Evolutionary conservation across 1,140 invertebrate species (phyloP), one percentile per base, ranked within the genome.

Genomic region (Cylas formicarius): DNA sequence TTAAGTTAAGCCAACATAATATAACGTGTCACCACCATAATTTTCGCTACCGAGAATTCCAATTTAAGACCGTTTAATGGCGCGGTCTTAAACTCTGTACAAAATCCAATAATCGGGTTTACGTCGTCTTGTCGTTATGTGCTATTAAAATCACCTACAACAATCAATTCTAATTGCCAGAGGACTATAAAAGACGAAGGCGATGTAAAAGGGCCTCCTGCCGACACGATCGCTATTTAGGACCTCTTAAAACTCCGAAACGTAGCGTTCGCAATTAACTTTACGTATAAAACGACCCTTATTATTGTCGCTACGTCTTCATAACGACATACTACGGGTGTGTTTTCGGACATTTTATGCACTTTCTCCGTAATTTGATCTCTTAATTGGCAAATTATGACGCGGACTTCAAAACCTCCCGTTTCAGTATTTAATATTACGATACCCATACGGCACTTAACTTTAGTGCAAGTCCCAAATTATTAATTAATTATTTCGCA

Each of bases 91-190:
- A 61, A 61, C 58, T 55, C 52, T 47, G n/a, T n/a, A 27, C 37
- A 57, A 55, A 50, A 51, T 54, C 49, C 50, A 56, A 60, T 60
- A 56, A 52, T 55, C 56, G 52, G 46, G 51, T 61, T 61, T 60
- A 61, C 52, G 57, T 55, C 50, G 43, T 39, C 48, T 47, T 16
- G 52, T 52, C 53, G 56, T 57, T 55, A 53, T 55, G 51, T 44
- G 44, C 42, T 49, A 45, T 55, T 59, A 61, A 61, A 63, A 62
- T 62, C 61, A 61, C 60, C 61, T 62, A 56, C 53, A 56, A 61
- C 61, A 61, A 63, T 63, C 61, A 61, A 59, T 63, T 62, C 57
- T 63, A 62, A 63, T 63, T 63, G 61, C 61, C n/a, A n/a, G 56
- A 55, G 55, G 55, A 56, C 52, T 60, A 62, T 63, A 61, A 61